phyloP scores from a whole-genome alignment of 2,888 invertebrate genomes.

The Xestobium rufovillosum region DNA sequence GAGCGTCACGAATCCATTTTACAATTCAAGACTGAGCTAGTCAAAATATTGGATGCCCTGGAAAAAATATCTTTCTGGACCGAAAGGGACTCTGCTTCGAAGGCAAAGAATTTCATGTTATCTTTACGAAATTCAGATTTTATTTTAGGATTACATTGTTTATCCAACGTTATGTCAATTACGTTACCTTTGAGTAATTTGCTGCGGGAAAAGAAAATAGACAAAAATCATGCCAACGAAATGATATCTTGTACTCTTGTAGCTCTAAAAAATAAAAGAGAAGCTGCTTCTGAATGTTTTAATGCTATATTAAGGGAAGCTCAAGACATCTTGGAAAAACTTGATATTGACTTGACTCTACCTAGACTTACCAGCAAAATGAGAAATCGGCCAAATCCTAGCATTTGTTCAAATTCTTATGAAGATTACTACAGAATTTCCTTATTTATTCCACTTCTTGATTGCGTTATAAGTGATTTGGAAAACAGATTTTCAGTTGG shows the following conservation, averaged over 20 bases:
- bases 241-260: not conserved
- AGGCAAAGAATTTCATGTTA: not conserved
- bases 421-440: constrained; percentile 1
- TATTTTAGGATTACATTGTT: not conserved
- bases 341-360: not conserved
- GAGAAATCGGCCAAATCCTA: not conserved
- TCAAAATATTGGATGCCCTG: not conserved
- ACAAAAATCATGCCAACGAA: not conserved
- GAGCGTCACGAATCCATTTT: constrained; percentile 3
- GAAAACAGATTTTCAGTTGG: not conserved
- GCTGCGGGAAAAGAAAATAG: not conserved
- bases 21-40: constrained; percentile 15
- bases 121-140: not conserved
- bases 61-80: not conserved
- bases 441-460: not conserved
- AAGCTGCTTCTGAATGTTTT: not conserved
- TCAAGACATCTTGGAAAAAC: not conserved
- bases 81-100: not conserved
- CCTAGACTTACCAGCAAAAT: not conserved
- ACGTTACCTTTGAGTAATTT: not conserved
- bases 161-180: not conserved
- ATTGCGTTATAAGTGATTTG: not conserved
- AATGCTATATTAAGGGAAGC: not conserved
- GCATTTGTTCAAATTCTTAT: too few relatives aligned
- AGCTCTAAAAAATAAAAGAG: not conserved